A percentile compares a stretch with the other conserved stretches of the same genome.
Conservation (phyloP, 2,113 vertebrate species). For the Lophotis ruficrista region DNA sequence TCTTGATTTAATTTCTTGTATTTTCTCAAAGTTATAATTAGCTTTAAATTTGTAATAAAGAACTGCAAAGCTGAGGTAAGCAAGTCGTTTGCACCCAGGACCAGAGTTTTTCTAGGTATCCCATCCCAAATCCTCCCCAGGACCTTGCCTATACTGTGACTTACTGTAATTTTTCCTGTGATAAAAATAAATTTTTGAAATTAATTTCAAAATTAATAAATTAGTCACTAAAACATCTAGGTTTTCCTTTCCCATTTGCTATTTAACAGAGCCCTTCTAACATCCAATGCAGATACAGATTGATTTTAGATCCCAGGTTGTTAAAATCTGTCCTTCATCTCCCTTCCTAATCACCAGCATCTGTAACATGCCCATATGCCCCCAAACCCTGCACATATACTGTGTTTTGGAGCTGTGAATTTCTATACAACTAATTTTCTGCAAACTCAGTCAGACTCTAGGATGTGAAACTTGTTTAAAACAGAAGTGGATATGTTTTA, state of each 20-base stretch:
- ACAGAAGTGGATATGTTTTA: background rate
- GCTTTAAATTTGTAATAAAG: background rate
- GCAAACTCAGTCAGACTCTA: background rate
- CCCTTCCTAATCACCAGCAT: background rate
- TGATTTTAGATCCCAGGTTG: background rate
- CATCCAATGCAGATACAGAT: background rate
- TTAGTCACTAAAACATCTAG: background rate
- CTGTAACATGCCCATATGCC: background rate
- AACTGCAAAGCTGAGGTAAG: background rate
- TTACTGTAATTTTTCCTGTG: background rate
- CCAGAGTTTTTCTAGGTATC: background rate
- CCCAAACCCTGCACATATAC: background rate
- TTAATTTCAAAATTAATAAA: no score
- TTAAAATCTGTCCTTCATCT: background rate
- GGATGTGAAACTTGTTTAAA: background rate
- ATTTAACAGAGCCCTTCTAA: background rate
- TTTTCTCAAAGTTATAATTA: constrained; percentile 37
- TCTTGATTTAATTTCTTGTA: background rate
- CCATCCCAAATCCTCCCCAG: background rate
- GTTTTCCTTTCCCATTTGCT: background rate
- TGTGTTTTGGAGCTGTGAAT: background rate
- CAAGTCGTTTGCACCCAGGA: background rate
- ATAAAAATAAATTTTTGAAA: background rate
- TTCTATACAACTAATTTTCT: background rate
- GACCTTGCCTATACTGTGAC: background rate